Evolutionary conservation across 2,888 invertebrate genomes (phyloP), one percentile per base, ranked within the genome.

Genomic region (Sicus ferrugineus): DNA sequence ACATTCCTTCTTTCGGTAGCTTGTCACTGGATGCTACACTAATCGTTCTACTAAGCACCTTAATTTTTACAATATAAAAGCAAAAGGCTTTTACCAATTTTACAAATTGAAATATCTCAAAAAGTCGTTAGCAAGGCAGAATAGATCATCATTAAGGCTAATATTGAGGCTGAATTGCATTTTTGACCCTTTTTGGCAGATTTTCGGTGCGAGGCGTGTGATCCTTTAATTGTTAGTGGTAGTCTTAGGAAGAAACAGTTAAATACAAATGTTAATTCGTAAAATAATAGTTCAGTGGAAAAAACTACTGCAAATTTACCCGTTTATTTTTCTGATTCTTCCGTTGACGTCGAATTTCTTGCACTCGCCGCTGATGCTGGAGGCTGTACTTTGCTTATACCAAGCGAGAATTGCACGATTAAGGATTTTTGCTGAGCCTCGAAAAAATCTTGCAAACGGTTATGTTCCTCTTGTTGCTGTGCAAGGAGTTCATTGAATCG

Each of bases 391-490:
- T 68, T 70, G 19, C 75, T 73, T 69, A 84, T 77, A 59, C 80
- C 78, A 0, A 76, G 73, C 30, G 78, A 77, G 14, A 84, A 77
- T 67, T 85, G 79, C 11, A 84, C 81, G 23, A 89, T 85, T 1
- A 92, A 82, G 70, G 89, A 81, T 72, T 86, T 87, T 77, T 91
- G 90, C 78, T 92, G 91, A 62, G 88, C 88, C 73, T 91, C 90
- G 75, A 92, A 92, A 54, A 89, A 87, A 76, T 89, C 87, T 75
- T 90, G 89, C 74, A 92, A 83, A 30, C 88, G 82, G 59, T 87
- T 81, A 76, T 91, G 91, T 77, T 92, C 91, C 61, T 86, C 86
- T 70, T 89, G 88, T 78, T 92, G 91, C 68, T 89, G 88, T 42
- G 88, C 87, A 3, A 91, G 86, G 64, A 92, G 80, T 66, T 87